These are phyloP conservation scores for Rhinogobius similis DNA, from an alignment of 2,113 vertebrate genomes.

Conservation along the genomic window DNA sequence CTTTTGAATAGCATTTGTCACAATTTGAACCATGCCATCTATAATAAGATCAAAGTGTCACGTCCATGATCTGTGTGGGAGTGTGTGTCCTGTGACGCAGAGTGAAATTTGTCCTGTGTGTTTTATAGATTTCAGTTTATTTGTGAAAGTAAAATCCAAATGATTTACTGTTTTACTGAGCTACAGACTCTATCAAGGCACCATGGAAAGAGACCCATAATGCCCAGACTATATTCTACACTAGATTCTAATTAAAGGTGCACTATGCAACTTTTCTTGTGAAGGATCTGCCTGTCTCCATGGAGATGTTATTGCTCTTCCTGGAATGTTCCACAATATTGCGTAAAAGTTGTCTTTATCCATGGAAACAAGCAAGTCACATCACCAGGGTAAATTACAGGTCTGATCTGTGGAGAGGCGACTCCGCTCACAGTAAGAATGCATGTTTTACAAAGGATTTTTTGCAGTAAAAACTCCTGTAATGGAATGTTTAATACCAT, in stretches of 20 bases:
- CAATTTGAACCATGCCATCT: conserved; percentile 20
- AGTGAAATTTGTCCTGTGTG: background rate
- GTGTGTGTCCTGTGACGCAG: conserved; percentile 20
- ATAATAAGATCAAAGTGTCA: conserved; percentile 13
- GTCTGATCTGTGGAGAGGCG: too few species aligned
- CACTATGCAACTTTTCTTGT: background rate
- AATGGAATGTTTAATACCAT: background rate
- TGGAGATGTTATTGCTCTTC: background rate
- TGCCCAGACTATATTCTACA: background rate
- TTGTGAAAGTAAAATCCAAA: background rate
- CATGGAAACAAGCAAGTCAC: too few species aligned
- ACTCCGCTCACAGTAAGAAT: too few species aligned
- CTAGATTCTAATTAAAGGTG: background rate
- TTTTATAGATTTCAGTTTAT: background rate
- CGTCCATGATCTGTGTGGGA: conserved; percentile 21
- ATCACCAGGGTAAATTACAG: too few species aligned
- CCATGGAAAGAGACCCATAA: background rate
- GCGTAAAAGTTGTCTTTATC: background rate
- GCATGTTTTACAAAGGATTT: too few species aligned
- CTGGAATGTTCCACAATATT: background rate
- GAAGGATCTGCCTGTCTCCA: background rate
- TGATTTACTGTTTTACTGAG: background rate
- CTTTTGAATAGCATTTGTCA: conserved; percentile 24
- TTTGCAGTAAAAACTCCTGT: too few species aligned
- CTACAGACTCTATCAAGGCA: background rate